Evolutionary conservation across 35 echinoderm and acorn worm genomes (phyloP).

Genomic region (Amphiura filiformis): DNA sequence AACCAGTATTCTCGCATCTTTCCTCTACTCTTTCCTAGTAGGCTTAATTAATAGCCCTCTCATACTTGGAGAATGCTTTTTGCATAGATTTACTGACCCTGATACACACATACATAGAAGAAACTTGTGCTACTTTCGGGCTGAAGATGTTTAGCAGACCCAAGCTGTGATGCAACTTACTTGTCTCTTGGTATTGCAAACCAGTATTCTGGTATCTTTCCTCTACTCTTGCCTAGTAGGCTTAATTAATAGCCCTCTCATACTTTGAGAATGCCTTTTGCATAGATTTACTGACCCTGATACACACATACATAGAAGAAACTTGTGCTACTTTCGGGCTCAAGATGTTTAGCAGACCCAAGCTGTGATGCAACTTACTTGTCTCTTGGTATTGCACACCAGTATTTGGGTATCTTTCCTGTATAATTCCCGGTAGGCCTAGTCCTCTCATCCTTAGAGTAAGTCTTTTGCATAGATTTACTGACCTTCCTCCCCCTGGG

Average conservation of each 20-base stretch:
- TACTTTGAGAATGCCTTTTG: constrained; percentile 65
- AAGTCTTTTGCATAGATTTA: constrained; percentile 89
- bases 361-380: constrained; percentile 93
- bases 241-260: background rate
- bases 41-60: too few species aligned
- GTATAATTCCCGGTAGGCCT: constrained; percentile 5
- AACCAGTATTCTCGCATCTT: too few species aligned
- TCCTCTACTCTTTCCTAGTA: too few species aligned
- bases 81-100: too few species aligned
- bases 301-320: constrained; percentile 90
- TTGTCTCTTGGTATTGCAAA: constrained; percentile 93
- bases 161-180: too few species aligned
- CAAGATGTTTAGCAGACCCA: too few species aligned
- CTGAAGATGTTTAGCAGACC: too few species aligned
- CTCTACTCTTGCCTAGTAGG: constrained; percentile 12
- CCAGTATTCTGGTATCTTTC: constrained; percentile 92
- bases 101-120: too few species aligned
- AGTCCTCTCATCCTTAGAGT: background rate
- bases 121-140: too few species aligned
- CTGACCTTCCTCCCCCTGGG: too few species aligned
- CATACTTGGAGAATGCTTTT: too few species aligned
- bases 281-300: constrained; percentile 84
- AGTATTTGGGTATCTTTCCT: constrained; percentile 84
- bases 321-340: too few species aligned
- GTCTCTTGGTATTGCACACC: constrained; percentile 92